Evolutionary conservation across 2,888 invertebrate species (phyloP), one percentile per base, ranked within the genome.

Genomic region (Drosophila longiperda): DNA sequence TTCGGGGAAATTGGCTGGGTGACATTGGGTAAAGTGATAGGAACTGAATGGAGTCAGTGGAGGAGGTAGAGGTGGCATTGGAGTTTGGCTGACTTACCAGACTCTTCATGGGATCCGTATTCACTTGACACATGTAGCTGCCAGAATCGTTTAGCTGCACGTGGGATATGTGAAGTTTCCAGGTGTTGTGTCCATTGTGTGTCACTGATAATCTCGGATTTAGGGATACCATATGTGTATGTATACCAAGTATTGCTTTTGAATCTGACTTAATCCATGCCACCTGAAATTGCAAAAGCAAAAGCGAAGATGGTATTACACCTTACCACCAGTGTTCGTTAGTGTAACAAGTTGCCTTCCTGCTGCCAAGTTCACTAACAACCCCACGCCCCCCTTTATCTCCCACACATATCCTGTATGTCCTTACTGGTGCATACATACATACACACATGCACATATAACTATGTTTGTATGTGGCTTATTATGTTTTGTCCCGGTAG

Each of bases 111-210:
- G 97, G 98, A 92, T 97, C 97, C 68, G 97, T 98, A 94, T 98
- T 98, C 90, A 98, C 96, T 94, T 98, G 98, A 93, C 98, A 98
- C 97, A 98, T 98, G 94, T 98, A 98, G 60, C 97, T 97, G 88
- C 98, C 98, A 36, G 97, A 97, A 94, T 98, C 98, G 92, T 97
- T 97, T 91, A 97, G 96, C 93, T 97, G 97, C 75, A 98, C 97
- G 92, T 97, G 97, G 91, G 96, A 96, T 92, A 98, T 97, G 94
- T 97, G 96, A 90, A 98, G 95, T 93, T 97, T 97, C 98, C 98
- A 98, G 87, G 97, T 97, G 93, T 97, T 97, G 94, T 98, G 97
- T 86, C 98, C 97, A 93, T 98, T 98, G 94, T 97, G 98, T 73
- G 97, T 97, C 90, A 98, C 97, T 64, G 96, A 96, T 87, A 97